Evolutionary conservation across 2,888 invertebrate genomes (phyloP), one percentile per base, ranked within the genome.

Genomic region (Tenthredo livida): DNA sequence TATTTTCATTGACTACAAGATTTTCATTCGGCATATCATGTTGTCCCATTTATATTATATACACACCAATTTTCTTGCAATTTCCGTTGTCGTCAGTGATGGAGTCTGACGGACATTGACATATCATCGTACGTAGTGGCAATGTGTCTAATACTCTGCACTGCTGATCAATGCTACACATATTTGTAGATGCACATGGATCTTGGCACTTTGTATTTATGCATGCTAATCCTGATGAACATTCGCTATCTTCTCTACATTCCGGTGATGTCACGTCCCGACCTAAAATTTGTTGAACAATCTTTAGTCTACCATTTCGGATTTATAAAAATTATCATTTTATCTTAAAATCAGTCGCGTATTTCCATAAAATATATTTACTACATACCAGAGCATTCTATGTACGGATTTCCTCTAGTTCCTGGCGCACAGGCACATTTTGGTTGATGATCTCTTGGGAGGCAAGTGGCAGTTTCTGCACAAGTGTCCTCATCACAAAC

Each of bases 401-500:
- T 93, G 91, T 96, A 97, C 0, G 98, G 97, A 94, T 98, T 97
- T 84, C 98, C 98, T 33, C 94, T 94, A 37, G 95, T 96, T 58
- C 97, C 97, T 0, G 96, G 94, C 47, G 96, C 95, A 91, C 98
- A 98, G 21, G 94, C 94, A 92, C 98, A 98, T 82, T 95, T 95
- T 0, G 97, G 96, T 91, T 97, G 96, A 92, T 98, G 98, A 84
- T 95, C 95, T 88, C 94, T 95, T 3, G 97, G 97, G 12, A 95
- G 93, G 91, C 98, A 98, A n/a, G 95, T 93, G 2, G 98, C 98
- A 25, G 95, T 96, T 0, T 95, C 94, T 0, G 97, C 97, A 90
- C 98, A 98, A 0, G 97, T 96, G 85, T 96, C 96, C n/a, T 96
- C 96, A 6, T 96, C 96, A 91, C 98, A 98, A 40, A 97, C 97